Evolutionary conservation across 1,140 invertebrate species (phyloP).

Genomic region (Drosophila kohkoa): DNA sequence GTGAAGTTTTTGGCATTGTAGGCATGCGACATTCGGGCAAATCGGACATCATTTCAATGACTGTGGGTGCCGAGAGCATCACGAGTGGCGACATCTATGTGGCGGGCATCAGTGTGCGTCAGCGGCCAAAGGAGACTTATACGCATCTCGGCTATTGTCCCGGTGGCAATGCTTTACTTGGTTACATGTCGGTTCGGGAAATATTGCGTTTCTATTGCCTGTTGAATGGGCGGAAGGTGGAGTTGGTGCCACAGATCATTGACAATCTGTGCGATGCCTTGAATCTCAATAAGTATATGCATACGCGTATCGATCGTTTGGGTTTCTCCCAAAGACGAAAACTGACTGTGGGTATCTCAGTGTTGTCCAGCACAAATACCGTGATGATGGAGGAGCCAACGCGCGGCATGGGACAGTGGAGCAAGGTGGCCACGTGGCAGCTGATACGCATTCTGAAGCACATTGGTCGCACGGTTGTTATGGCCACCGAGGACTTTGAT

Average conservation of each 20-base stretch:
- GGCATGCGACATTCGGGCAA: slow-evolving; percentile 18
- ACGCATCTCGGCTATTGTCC: slow-evolving; percentile 6
- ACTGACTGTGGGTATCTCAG: background rate
- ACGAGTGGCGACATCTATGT: slow-evolving; percentile 8
- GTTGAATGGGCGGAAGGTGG: background rate
- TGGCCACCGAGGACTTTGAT: slow-evolving; percentile 22
- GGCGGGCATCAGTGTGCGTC: background rate
- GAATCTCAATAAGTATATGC: background rate
- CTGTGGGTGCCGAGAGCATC: background rate
- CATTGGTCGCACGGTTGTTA: slow-evolving; percentile 7
- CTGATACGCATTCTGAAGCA: slow-evolving; percentile 7
- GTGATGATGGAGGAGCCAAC: slow-evolving; percentile 28
- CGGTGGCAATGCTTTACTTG: background rate
- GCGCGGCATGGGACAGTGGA: background rate
- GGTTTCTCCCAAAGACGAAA: slow-evolving; percentile 9
- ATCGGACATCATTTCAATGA: background rate
- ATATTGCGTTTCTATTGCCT: slow-evolving; percentile 21
- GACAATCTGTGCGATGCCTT: background rate
- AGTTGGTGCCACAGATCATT: background rate
- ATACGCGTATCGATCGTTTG: background rate
- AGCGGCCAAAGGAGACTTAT: background rate
- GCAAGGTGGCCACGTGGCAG: background rate
- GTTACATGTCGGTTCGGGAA: slow-evolving; percentile 10
- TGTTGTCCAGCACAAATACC: background rate
- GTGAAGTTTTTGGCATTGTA: slow-evolving; percentile 13